Evolutionary conservation across 2,888 invertebrate species (phyloP).

Genomic region (Drosophila nr. perissopoda): DNA sequence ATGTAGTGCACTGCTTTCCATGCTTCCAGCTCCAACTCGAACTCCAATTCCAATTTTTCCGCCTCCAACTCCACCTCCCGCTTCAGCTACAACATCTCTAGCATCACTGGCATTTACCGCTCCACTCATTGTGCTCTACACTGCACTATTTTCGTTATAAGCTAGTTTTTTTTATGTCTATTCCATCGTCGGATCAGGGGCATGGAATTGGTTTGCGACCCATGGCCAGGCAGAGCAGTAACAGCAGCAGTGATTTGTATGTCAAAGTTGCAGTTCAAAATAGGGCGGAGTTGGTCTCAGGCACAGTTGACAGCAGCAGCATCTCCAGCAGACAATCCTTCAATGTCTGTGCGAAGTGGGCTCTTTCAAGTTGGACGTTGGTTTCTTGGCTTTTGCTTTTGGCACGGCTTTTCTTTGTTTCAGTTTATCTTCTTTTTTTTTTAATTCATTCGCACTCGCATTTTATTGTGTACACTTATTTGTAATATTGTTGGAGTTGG

Average conservation of each 20-base stretch:
- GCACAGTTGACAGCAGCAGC: conserved; percentile 1
- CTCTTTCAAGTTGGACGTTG: conserved; percentile 1
- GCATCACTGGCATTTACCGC: conserved; percentile 25
- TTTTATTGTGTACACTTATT: conserved; percentile 57
- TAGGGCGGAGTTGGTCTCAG: conserved; percentile 61
- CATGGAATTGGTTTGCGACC: conserved; percentile 13
- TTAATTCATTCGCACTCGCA: conserved; percentile 16
- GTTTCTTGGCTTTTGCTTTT: conserved; percentile 6
- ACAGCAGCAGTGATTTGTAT: conserved; percentile 16
- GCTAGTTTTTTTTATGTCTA: background rate
- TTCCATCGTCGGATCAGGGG: conserved; percentile 5
- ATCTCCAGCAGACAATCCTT: conserved; percentile 12
- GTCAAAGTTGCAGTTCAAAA: conserved; percentile 45
- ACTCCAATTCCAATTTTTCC: conserved; percentile 1
- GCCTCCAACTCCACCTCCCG: conserved; percentile 5
- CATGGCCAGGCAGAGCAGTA: conserved; percentile 20
- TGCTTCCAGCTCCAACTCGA: background rate
- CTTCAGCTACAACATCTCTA: conserved; percentile 1
- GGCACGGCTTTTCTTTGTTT: conserved; percentile 1
- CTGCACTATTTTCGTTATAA: background rate
- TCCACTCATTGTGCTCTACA: conserved; percentile 20
- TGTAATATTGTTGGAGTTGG: conserved; percentile 28
- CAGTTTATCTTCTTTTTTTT: background rate
- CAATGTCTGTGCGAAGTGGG: conserved; percentile 1
- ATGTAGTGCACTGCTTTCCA: conserved; percentile 49